Conservation (phyloP, 2,113 vertebrate species). For the Phyllostomus hastatus region DNA sequence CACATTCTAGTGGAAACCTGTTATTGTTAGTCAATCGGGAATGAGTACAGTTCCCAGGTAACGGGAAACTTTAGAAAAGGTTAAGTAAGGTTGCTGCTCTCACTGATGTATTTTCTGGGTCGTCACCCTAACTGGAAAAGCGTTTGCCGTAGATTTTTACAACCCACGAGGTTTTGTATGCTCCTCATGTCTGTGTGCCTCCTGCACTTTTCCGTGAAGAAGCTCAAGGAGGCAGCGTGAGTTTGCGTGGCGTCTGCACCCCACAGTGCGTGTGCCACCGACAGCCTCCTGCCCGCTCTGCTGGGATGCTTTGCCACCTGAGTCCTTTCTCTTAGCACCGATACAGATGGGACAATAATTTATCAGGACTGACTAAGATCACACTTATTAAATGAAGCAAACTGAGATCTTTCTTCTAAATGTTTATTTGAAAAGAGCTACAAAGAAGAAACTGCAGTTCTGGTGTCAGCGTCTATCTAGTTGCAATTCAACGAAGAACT, state of each 20-base stretch:
- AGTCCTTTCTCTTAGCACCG: background rate
- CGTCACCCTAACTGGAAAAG: background rate
- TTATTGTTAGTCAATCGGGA: background rate
- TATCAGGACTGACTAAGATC: background rate
- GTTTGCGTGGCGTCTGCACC: rapidly evolving
- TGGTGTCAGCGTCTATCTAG: background rate
- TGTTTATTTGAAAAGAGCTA: background rate
- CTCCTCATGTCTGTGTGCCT: background rate
- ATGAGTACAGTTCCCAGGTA: background rate
- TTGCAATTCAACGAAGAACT: background rate
- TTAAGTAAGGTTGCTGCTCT: background rate
- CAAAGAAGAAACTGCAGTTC: background rate
- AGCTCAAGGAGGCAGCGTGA: background rate
- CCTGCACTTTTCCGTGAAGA: background rate
- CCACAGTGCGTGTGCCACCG: background rate
- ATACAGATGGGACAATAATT: background rate
- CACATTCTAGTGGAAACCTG: background rate
- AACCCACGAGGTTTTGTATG: background rate
- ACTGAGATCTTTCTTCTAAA: background rate
- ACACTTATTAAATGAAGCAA: background rate
- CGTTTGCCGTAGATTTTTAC: background rate
- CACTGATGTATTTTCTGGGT: background rate
- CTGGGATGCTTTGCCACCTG: background rate
- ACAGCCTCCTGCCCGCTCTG: background rate
- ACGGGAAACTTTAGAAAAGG: background rate